Percentiles rank a stretch among this genome's conserved stretches.
These are phyloP conservation scores for Petrophora chlorosata DNA, from an alignment of 2,888 invertebrate genomes.

Conservation along the genomic window DNA sequence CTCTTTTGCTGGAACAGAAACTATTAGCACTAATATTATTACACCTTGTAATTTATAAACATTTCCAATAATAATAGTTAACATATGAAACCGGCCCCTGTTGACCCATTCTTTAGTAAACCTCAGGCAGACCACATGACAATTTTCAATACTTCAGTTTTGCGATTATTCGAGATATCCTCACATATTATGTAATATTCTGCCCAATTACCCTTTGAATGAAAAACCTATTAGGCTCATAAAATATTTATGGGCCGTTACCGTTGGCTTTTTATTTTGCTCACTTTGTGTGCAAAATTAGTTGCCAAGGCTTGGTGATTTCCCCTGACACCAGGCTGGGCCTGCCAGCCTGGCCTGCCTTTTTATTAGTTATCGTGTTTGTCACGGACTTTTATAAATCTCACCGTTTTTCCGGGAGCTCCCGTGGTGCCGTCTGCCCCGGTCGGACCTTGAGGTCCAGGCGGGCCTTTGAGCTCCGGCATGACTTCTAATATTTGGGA, in stretches of 20 bases:
- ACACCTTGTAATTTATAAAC: too few species aligned
- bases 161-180: too few species aligned
- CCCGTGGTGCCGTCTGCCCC: slow-evolving; percentile 92
- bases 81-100: too few species aligned
- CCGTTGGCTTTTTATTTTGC: slow-evolving; percentile 26
- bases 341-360: slow-evolving; percentile 16
- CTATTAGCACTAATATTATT: too few species aligned
- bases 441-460: slow-evolving; percentile 84
- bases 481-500: slow-evolving; percentile 85
- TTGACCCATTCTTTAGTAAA: too few species aligned
- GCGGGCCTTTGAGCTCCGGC: slow-evolving; percentile 87
- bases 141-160: too few species aligned
- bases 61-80: too few species aligned
- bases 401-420: slow-evolving; percentile 91
- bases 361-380: slow-evolving; percentile 35
- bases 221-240: slow-evolving; percentile 27
- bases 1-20: too few species aligned
- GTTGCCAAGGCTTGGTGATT: slow-evolving; percentile 34
- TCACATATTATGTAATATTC: slow-evolving; percentile 8
- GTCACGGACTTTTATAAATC: slow-evolving; percentile 40
- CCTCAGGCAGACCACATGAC: too few species aligned
- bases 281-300: slow-evolving; percentile 34
- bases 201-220: slow-evolving; percentile 21
- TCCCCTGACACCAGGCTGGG: slow-evolving; percentile 27
- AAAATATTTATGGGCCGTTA: slow-evolving; percentile 33